These are phyloP conservation scores for Halcyon leucocephala DNA, from an alignment of 2,797 vertebrate species.

Conservation along the genomic window DNA sequence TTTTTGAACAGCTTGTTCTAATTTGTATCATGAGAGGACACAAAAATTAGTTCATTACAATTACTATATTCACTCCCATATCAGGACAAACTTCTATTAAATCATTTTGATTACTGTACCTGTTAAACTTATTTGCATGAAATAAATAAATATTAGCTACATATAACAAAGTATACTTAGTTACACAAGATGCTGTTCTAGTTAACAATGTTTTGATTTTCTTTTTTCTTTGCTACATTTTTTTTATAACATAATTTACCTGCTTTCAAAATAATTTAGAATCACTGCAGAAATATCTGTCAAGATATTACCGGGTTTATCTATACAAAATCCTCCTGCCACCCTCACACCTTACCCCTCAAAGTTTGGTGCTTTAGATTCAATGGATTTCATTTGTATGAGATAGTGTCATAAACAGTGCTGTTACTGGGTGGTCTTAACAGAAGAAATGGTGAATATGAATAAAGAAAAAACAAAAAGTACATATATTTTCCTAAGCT, in stretches of 20 bases:
- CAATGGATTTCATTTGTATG: neutral
- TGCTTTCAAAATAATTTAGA: neutral
- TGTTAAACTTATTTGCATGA: neutral
- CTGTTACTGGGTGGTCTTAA: neutral
- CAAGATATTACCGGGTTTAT: neutral
- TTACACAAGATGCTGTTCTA: neutral
- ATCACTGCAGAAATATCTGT: neutral
- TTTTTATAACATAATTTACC: neutral
- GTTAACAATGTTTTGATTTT: neutral
- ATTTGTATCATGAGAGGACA: neutral
- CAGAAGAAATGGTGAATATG: neutral
- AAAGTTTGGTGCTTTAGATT: neutral
- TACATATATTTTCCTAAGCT: neutral
- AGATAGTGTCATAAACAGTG: neutral
- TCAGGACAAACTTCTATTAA: neutral
- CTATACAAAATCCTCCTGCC: neutral
- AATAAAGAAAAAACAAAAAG: neutral
- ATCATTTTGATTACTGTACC: rapidly evolving
- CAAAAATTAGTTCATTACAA: neutral
- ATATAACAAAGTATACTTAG: neutral
- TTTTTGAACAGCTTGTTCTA: neutral
- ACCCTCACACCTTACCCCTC: too few relatives aligned
- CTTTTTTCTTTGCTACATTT: neutral
- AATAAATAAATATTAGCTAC: neutral
- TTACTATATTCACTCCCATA: neutral